Conservation (phyloP, 2,797 vertebrate genomes). For the Threskiornis aethiopicus region DNA sequence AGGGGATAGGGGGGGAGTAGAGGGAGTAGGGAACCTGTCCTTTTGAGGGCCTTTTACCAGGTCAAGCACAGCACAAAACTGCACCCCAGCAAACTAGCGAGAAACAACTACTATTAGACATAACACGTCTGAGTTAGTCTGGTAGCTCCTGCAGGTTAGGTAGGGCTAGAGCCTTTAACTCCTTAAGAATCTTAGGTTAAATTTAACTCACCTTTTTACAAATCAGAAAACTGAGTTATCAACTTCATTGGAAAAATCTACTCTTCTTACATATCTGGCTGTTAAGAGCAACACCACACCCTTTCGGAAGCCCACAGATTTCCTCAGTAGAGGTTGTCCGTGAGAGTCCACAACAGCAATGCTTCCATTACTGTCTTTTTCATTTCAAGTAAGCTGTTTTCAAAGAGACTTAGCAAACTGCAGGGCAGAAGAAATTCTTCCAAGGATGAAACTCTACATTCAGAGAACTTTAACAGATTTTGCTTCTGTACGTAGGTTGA, state of each 20-base stretch:
- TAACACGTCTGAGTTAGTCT: accelerated
- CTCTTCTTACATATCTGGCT: neutral
- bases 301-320: neutral
- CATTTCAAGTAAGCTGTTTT: neutral
- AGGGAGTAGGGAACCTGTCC: neutral
- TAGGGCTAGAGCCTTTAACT: neutral
- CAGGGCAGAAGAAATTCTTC: neutral
- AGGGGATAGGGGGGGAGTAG: accelerated
- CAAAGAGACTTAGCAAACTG: neutral
- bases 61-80: neutral
- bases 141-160: neutral
- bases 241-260: neutral
- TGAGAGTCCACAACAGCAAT: neutral
- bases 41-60: neutral
- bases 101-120: neutral
- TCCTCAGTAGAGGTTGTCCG: neutral
- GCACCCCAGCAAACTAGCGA: neutral
- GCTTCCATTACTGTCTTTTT: neutral
- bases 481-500: neutral
- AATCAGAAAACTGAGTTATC: neutral
- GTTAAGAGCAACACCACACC: neutral
- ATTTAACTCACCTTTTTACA: neutral
- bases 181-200: neutral
- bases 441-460: neutral
- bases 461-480: neutral